Conservation (phyloP, 2,797 vertebrate genomes). For the Podargus strigoides region DNA sequence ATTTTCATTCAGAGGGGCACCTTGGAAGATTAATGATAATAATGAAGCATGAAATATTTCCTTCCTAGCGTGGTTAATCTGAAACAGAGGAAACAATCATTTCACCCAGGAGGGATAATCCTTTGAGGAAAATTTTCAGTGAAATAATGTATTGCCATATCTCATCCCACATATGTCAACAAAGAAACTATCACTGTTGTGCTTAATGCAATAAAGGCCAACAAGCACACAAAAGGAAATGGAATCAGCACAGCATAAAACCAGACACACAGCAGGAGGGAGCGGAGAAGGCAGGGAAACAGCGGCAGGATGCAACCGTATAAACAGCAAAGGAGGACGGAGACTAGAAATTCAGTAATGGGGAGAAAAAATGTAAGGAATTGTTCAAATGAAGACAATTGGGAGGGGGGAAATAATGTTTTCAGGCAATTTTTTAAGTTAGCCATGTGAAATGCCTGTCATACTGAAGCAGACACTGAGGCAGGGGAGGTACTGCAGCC, state of each 20-base stretch:
- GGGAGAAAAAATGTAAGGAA: neutral
- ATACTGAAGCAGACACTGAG: accelerated
- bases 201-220: conserved; percentile 7
- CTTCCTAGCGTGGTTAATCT: conserved; percentile 48
- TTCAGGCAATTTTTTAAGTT: neutral
- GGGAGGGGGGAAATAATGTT: neutral
- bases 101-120: conserved; percentile 58
- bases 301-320: neutral
- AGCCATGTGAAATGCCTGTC: neutral
- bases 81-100: conserved; percentile 52
- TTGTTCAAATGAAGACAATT: neutral
- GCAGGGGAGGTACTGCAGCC: neutral
- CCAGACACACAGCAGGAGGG: neutral
- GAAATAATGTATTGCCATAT: conserved; percentile 48
- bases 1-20: conserved; percentile 60
- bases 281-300: neutral
- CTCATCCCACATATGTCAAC: conserved; percentile 39
- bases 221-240: neutral
- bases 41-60: conserved; percentile 65
- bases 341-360: neutral
- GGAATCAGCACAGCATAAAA: neutral
- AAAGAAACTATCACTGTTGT: neutral
- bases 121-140: conserved; percentile 24
- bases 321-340: neutral
- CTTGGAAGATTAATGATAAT: conserved; percentile 66